A percentile compares a stretch with the other conserved stretches of the same genome.
These are phyloP conservation scores for Torymus auratus DNA, from an alignment of 2,888 invertebrate genomes.

Conservation along the genomic window DNA sequence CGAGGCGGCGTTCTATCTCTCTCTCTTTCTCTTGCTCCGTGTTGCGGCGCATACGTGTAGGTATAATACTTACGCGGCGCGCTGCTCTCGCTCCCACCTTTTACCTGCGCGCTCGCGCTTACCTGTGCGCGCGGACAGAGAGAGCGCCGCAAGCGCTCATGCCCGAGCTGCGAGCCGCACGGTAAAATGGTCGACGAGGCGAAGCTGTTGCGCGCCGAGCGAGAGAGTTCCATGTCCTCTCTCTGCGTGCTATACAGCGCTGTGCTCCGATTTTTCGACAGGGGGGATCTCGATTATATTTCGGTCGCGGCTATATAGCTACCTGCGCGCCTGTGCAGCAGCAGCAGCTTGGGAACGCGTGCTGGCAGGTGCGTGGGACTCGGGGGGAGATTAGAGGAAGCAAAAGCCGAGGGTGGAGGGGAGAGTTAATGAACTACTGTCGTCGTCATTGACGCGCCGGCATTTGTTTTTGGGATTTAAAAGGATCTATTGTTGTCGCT, in stretches of 20 bases:
- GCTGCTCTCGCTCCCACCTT: neutral
- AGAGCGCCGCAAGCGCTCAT: neutral
- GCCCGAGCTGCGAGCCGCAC: constrained; percentile 28
- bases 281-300: neutral
- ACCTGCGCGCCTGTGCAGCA: too few species aligned
- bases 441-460: neutral
- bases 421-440: constrained; percentile 6
- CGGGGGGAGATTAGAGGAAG: too few species aligned
- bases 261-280: constrained; percentile 7
- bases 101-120: constrained; percentile 14
- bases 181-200: constrained; percentile 55
- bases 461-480: too few species aligned
- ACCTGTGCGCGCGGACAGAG: neutral
- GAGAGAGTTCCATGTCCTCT: neutral
- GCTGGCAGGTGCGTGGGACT: too few species aligned
- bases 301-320: neutral
- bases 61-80: neutral
- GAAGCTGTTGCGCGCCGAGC: too few species aligned
- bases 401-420: too few species aligned
- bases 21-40: constrained; percentile 53
- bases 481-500: too few species aligned
- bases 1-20: constrained; percentile 39
- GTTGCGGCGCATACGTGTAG: constrained; percentile 33
- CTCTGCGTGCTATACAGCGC: neutral
- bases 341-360: too few species aligned